These are phyloP conservation scores for Tachyglossus aculeatus DNA, from an alignment of 2,797 vertebrate genomes.

Conservation along the genomic window DNA sequence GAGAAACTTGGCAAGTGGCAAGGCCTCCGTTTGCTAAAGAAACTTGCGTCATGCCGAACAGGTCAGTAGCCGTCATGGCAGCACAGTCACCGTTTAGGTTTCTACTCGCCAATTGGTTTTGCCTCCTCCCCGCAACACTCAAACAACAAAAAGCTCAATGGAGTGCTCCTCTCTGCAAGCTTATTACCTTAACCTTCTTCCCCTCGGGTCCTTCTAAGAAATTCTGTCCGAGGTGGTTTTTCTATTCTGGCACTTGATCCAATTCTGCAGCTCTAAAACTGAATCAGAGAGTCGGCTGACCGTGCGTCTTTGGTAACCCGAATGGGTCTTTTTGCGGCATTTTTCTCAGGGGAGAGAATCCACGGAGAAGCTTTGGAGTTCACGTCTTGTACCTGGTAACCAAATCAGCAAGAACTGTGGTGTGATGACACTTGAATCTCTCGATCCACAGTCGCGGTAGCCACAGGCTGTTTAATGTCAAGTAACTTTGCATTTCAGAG, in stretches of 20 bases:
- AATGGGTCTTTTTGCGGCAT: rapidly evolving
- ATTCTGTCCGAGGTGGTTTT: neutral
- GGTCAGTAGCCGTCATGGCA: neutral
- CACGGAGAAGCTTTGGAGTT: neutral
- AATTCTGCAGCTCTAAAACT: neutral
- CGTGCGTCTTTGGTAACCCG: neutral
- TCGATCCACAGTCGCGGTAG: neutral
- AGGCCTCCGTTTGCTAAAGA: neutral
- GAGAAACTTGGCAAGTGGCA: constrained; percentile 8
- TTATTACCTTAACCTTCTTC: neutral
- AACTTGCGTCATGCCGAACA: neutral
- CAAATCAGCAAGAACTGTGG: neutral
- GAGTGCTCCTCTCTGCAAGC: neutral
- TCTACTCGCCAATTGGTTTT: neutral
- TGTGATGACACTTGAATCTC: neutral
- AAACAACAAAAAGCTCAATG: neutral
- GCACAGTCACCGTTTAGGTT: neutral
- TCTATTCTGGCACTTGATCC: neutral
- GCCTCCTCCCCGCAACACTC: neutral
- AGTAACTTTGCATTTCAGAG: no score
- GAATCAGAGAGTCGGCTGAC: neutral
- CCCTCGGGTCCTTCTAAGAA: constrained; percentile 17
- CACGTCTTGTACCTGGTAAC: neutral
- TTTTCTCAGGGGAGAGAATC: neutral
- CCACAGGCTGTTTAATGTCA: no score